These are phyloP conservation scores for Melanotaenia boesemani DNA, from an alignment of 2,797 vertebrate species.

Conservation along the genomic window DNA sequence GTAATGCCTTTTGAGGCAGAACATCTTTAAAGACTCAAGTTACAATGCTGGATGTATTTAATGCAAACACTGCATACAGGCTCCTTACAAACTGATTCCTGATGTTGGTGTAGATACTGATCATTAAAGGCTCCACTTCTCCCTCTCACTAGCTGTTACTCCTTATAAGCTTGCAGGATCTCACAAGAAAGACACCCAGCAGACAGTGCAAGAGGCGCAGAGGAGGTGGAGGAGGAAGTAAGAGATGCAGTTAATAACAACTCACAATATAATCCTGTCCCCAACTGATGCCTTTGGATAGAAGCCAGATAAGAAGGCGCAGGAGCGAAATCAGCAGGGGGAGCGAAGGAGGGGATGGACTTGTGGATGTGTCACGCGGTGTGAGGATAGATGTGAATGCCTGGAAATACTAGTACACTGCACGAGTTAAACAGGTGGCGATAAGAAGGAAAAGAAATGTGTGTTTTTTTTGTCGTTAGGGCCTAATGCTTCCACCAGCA, in stretches of 20 bases:
- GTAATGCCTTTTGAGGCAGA: not conserved
- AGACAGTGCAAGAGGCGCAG: slow-evolving; percentile 54
- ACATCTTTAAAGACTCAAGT: slow-evolving; percentile 5
- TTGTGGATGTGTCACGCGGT: slow-evolving; percentile 38
- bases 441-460: slow-evolving; percentile 41
- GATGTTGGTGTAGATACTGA: slow-evolving; percentile 32
- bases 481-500: slow-evolving; percentile 6
- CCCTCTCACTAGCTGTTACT: slow-evolving; percentile 32
- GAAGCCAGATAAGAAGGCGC: slow-evolving; percentile 70
- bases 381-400: slow-evolving; percentile 59
- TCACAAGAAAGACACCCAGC: slow-evolving; percentile 51
- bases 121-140: slow-evolving; percentile 28
- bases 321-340: slow-evolving; percentile 60
- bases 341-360: slow-evolving; percentile 17
- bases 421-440: slow-evolving; percentile 50
- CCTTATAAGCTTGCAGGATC: slow-evolving; percentile 43
- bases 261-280: slow-evolving; percentile 77
- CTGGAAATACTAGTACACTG: slow-evolving; percentile 63
- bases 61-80: not conserved
- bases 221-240: slow-evolving; percentile 61
- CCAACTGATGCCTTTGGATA: slow-evolving; percentile 69
- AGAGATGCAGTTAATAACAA: slow-evolving; percentile 75
- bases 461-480: not conserved
- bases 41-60: slow-evolving; percentile 2
- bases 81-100: slow-evolving; percentile 18